Percentiles rank a stretch among this genome's conserved stretches.
Conservation (phyloP, 37 sponge, comb jelly and placozoan genomes). For the Halichondria panicea region DNA sequence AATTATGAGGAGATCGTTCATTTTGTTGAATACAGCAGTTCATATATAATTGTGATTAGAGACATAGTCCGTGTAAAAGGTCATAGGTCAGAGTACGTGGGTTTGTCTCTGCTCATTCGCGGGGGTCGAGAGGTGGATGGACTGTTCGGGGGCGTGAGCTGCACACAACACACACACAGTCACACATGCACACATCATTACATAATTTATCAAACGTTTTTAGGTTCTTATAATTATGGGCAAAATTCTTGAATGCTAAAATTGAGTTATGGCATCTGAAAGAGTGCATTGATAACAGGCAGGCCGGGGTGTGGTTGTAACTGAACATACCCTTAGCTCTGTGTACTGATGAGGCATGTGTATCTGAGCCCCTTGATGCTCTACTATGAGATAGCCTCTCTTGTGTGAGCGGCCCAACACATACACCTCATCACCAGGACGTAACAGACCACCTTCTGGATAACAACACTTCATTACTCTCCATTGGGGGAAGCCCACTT, state of each 20-base stretch:
- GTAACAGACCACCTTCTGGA: constrained; percentile 41
- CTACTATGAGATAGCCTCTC: constrained; percentile 77
- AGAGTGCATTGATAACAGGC: background rate
- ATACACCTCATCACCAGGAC: constrained; percentile 65
- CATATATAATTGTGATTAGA: no score
- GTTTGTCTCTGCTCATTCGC: no score
- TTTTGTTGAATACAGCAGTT: no score
- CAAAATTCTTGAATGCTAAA: no score
- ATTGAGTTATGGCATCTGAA: background rate
- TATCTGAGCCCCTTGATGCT: constrained; percentile 49
- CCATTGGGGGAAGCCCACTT: constrained; percentile 85
- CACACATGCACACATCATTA: background rate
- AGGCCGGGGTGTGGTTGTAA: background rate
- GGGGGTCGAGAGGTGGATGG: constrained; percentile 5
- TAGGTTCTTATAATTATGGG: background rate
- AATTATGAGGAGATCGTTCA: no score
- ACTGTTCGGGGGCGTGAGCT: constrained; percentile 15
- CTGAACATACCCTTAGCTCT: constrained; percentile 61
- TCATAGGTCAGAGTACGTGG: no score
- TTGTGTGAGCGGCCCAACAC: constrained; percentile 73
- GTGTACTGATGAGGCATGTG: constrained; percentile 79
- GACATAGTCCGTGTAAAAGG: no score
- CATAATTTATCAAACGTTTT: background rate
- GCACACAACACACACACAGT: background rate
- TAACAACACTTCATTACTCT: constrained; percentile 73